Base-by-base conservation (phyloP, 2,888 invertebrate species). In the Calameuta idolon region DNA sequence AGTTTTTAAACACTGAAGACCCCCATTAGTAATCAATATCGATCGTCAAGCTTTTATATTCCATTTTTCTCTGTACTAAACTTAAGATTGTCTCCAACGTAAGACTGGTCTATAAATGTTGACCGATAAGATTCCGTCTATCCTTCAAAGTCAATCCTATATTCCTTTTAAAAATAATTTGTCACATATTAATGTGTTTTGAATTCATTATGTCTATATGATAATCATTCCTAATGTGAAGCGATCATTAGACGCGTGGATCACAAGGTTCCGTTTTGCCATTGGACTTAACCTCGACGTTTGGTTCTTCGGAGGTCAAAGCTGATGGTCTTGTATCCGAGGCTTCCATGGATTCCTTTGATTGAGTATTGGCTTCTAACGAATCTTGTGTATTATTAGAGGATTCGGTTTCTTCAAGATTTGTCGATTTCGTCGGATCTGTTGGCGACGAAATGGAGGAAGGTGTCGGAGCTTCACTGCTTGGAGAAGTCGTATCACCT, bases 361-460 rank as follows among this genome's bases (percentile, higher is more conserved):
- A 37, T 37, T 76, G 73, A 34, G 30, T 83, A n/a, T 81, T 81
- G 68, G 81, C 83, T 34, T 87, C 87, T 9, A 75, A 81, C 1
- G 88, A 85, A 30, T 85, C 87, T 75, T 86, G 87, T 1, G 85
- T 88, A 75, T 85, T 85, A 77, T 86, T 83, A 34, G 88, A 85
- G 34, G 89, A 88, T 75, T 88, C 89, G 1, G 85, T 87, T 77
- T 91, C 91, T 0, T 89, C 91, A 35, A 89, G 84, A 85, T 89
- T 90, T 76, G 88, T 90, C 30, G 89, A 89, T 77, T 91, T 90
- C 34, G 90, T 90, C 71, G 86, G 87, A 79, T 90, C 90, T 3
- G 89, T 90, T 0, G 91, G 90, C 73, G 90, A 89, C 12, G 90
- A 89, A 31, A 90, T 82, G 33, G 90, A 90, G 4, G 91, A 90